These are phyloP conservation scores for Myiozetetes cayanensis DNA, from an alignment of 2,113 vertebrate species.

Conservation along the genomic window DNA sequence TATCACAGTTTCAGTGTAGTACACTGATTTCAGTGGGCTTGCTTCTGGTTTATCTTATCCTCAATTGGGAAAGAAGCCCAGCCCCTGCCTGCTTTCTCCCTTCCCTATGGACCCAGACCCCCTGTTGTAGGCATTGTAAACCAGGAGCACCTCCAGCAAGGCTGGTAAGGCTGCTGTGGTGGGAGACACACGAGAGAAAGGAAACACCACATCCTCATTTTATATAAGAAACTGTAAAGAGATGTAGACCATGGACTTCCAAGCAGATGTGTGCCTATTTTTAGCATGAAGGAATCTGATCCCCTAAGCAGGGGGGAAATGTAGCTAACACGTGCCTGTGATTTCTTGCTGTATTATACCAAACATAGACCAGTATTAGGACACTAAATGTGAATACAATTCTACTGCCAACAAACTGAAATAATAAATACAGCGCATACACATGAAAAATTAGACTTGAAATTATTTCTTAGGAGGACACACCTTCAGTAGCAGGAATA, in stretches of 20 bases:
- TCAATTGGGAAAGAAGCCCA: background rate
- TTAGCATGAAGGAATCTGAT: background rate
- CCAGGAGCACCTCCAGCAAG: background rate
- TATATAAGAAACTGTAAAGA: background rate
- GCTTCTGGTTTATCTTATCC: background rate
- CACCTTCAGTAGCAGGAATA: background rate
- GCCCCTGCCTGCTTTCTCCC: background rate
- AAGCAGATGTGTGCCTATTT: background rate
- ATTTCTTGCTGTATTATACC: background rate
- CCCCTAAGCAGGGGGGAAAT: background rate
- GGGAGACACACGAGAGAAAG: background rate
- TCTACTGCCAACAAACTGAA: background rate
- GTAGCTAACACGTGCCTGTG: fast-evolving
- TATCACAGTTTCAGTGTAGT: background rate
- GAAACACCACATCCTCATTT: background rate
- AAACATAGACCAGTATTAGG: background rate
- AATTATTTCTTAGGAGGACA: background rate
- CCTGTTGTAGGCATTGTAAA: fast-evolving
- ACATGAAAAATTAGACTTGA: background rate
- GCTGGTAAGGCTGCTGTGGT: background rate
- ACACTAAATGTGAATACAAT: background rate
- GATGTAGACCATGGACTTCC: background rate
- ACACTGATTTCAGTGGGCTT: background rate
- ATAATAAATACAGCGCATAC: background rate
- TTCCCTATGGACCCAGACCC: too few species aligned